Percentiles rank a stretch among this genome's conserved stretches.
These are phyloP conservation scores for Syrrhaptes paradoxus DNA, from an alignment of 2,113 vertebrate genomes.

Conservation along the genomic window DNA sequence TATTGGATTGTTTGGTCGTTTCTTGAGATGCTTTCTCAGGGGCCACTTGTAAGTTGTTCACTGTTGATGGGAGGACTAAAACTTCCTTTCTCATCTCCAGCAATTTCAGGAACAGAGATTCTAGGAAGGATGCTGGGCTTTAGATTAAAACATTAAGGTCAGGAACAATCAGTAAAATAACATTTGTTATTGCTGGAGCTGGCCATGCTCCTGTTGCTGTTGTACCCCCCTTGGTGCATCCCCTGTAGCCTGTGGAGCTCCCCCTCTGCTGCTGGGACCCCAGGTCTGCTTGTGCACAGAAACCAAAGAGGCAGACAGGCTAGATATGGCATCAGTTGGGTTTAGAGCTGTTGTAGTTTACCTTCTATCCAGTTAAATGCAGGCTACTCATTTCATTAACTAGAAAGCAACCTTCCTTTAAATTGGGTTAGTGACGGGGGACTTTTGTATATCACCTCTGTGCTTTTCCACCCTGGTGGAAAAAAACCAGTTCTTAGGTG, in stretches of 20 bases:
- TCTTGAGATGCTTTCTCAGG: not conserved
- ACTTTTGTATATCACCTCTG: not conserved
- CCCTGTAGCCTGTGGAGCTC: not conserved
- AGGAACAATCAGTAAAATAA: not conserved
- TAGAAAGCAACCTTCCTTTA: not conserved
- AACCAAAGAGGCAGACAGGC: not conserved
- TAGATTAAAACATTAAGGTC: not conserved
- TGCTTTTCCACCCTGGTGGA: not conserved
- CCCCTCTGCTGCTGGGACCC: not conserved
- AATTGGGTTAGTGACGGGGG: not conserved
- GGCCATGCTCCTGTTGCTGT: not conserved
- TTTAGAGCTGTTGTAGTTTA: not conserved
- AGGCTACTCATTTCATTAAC: not conserved
- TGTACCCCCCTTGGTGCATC: not conserved
- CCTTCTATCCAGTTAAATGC: not conserved
- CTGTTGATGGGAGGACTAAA: not conserved
- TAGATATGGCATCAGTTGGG: not conserved
- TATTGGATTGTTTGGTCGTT: not conserved
- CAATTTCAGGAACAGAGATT: not conserved
- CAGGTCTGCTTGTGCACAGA: not conserved
- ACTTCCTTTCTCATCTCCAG: not conserved
- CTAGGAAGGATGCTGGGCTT: not conserved
- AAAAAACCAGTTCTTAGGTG: not conserved
- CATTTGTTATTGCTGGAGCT: not conserved
- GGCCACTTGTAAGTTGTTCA: not conserved